phyloP scores from a whole-genome alignment of 1,140 invertebrate species.

The Plodia interpunctella region DNA sequence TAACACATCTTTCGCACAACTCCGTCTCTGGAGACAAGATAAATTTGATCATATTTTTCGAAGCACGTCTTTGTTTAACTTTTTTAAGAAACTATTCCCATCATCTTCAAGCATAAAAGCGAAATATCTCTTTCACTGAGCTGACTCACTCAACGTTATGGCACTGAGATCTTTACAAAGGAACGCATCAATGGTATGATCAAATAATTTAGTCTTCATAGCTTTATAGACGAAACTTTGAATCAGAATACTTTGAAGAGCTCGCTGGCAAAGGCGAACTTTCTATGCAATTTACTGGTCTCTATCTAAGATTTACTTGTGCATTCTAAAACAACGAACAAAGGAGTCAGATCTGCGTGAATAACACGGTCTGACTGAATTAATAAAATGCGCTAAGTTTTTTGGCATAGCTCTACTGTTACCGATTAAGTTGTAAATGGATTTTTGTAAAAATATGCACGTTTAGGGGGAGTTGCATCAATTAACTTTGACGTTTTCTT shows the following conservation, averaged over 20 bases:
- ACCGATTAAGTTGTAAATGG: too few relatives aligned
- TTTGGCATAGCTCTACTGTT: constrained; percentile 43
- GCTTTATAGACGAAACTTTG: constrained; percentile 14
- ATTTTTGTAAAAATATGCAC: too few relatives aligned
- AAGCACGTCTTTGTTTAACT: not conserved
- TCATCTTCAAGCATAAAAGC: constrained; percentile 1
- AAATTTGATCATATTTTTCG: not conserved
- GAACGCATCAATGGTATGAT: constrained; percentile 12
- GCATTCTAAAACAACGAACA: constrained; percentile 33
- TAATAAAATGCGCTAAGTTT: constrained; percentile 55
- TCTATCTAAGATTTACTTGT: constrained; percentile 20
- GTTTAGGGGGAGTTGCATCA: too few relatives aligned
- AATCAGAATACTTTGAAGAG: constrained; percentile 12
- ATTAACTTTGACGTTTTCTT: too few relatives aligned
- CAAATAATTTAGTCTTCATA: constrained; percentile 18
- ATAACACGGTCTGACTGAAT: constrained; percentile 50
- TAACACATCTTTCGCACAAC: too few relatives aligned
- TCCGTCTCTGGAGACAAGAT: not conserved
- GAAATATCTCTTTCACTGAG: not conserved
- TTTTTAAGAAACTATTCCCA: not conserved
- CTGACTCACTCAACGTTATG: not conserved
- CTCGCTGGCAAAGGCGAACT: constrained; percentile 16
- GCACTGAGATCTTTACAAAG: constrained; percentile 4
- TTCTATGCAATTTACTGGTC: constrained; percentile 24
- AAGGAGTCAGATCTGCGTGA: constrained; percentile 42